phyloP scores from a whole-genome alignment of 2,888 invertebrate species.

The Dryobotodes eremita region DNA sequence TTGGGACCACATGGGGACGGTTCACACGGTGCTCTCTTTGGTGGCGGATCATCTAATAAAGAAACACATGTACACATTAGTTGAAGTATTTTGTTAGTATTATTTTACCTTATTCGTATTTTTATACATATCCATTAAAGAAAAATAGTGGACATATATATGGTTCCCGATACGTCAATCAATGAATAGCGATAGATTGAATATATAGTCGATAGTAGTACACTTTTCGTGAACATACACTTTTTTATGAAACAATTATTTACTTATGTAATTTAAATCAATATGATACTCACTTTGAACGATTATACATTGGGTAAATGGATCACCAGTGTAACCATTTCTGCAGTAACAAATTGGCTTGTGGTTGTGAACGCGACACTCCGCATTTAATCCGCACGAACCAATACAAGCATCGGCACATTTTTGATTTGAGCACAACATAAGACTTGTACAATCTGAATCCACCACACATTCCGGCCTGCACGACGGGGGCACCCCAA shows the following conservation, averaged over 20 bases:
- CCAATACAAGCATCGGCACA: conserved; percentile 95
- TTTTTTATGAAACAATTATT: not conserved
- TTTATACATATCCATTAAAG: not conserved
- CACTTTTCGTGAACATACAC: not conserved
- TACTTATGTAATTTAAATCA: not conserved
- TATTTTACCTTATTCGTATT: not conserved
- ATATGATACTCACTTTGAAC: conserved; percentile 76
- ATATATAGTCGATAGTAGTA: not conserved
- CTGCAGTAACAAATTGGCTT: conserved; percentile 96
- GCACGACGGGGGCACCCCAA: conserved; percentile 94
- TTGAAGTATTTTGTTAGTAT: not conserved
- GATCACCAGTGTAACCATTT: conserved; percentile 94
- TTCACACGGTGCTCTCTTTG: conserved; percentile 90
- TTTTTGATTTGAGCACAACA: conserved; percentile 94
- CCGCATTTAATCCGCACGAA: conserved; percentile 94
- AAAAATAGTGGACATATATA: not conserved
- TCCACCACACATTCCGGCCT: conserved; percentile 96
- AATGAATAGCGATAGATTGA: not conserved
- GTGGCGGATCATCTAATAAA: conserved; percentile 75
- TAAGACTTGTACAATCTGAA: conserved; percentile 94
- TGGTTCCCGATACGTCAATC: not conserved
- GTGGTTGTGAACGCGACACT: conserved; percentile 95
- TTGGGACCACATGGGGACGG: conserved; percentile 96
- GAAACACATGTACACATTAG: conserved; percentile 15
- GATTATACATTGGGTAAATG: conserved; percentile 92